A percentile compares a stretch with the other conserved stretches of the same genome.
phyloP scores from a whole-genome alignment of 2,113 vertebrate species.

The Hydrolagus affinis region DNA sequence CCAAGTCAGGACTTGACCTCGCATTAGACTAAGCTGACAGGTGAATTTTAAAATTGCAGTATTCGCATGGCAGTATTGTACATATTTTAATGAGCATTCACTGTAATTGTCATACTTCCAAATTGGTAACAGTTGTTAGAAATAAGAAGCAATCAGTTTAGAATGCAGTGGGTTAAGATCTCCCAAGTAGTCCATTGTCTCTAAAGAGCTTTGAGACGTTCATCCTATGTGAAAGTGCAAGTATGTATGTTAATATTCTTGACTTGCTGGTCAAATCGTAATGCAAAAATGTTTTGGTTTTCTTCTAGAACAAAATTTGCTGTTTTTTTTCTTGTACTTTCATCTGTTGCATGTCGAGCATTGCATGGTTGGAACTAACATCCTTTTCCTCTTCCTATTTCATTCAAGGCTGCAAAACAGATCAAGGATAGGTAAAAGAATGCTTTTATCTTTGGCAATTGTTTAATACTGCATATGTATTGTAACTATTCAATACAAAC shows the following conservation, averaged over 20 bases:
- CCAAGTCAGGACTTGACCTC: too few relatives aligned
- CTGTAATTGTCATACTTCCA: too few relatives aligned
- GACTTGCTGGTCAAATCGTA: too few relatives aligned
- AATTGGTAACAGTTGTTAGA: too few relatives aligned
- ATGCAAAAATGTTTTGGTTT: neutral
- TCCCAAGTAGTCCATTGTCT: neutral
- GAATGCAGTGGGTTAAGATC: neutral
- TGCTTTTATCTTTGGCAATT: conserved; percentile 39
- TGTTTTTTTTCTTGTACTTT: conserved; percentile 27
- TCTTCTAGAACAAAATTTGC: neutral
- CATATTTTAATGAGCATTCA: too few relatives aligned
- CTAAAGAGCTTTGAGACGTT: neutral
- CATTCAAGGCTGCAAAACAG: conserved; percentile 81
- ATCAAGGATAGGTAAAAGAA: conserved; percentile 89
- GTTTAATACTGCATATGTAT: neutral
- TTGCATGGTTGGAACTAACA: conserved; percentile 68
- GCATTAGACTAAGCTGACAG: too few relatives aligned
- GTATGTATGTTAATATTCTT: too few relatives aligned
- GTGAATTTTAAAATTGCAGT: too few relatives aligned
- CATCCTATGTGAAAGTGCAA: neutral
- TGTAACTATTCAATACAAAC: neutral
- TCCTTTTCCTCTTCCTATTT: conserved; percentile 61
- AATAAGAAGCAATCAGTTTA: too few relatives aligned
- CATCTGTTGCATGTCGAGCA: conserved; percentile 18
- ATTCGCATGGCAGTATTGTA: too few relatives aligned